These are phyloP conservation scores for Alca torda DNA, from an alignment of 2,797 vertebrate species.

Conservation along the genomic window DNA sequence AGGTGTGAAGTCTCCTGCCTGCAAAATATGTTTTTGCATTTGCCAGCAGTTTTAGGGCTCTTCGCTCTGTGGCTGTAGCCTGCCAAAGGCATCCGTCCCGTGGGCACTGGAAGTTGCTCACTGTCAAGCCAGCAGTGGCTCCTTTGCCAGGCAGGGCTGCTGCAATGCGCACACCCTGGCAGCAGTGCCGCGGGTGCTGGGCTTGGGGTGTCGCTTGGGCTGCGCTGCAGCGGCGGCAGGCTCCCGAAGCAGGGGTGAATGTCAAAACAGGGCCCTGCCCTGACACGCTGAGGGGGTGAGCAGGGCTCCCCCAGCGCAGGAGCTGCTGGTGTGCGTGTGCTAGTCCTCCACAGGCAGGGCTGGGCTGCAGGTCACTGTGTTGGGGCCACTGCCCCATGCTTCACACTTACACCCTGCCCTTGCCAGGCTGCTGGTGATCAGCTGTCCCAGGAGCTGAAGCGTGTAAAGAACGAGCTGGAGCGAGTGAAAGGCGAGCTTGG, in stretches of 20 bases:
- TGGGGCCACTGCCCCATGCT: background rate
- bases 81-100: background rate
- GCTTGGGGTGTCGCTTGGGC: background rate
- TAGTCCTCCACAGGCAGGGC: background rate
- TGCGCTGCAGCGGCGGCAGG: background rate
- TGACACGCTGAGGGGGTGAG: background rate
- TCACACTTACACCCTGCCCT: background rate
- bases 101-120: fast-evolving
- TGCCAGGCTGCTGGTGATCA: background rate
- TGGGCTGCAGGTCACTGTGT: background rate
- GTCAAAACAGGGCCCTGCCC: background rate
- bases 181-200: background rate
- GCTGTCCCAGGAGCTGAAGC: background rate
- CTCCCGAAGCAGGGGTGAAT: background rate
- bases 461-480: background rate
- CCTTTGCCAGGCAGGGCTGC: background rate
- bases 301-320: background rate
- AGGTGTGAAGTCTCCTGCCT: background rate
- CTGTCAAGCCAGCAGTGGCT: background rate
- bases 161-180: background rate
- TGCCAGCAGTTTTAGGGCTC: background rate
- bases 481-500: background rate
- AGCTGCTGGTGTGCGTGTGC: fast-evolving
- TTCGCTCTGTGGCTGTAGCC: background rate
- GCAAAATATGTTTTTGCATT: background rate